Conservation (phyloP, 92 coral and sea anemone species). For the Paramuricea clavata region DNA sequence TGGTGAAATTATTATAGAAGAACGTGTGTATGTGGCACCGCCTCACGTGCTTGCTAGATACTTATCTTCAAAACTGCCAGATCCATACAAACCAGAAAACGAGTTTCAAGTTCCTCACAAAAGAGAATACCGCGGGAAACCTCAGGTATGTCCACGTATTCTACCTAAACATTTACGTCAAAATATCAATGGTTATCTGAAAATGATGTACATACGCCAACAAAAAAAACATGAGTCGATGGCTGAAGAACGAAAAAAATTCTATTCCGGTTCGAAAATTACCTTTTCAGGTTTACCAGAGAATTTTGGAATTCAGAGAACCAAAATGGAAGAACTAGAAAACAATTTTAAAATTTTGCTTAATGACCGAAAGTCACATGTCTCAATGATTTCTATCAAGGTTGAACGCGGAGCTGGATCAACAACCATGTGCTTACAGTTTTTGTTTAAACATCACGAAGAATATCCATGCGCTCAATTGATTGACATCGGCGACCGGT, state of each 20-base stretch:
- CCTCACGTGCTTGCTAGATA: slow-evolving; percentile 73
- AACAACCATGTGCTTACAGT: slow-evolving; percentile 42
- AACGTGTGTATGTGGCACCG: slow-evolving; percentile 70
- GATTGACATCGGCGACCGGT: slow-evolving; percentile 22
- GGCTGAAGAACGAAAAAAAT: slow-evolving; percentile 15
- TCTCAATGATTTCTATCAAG: slow-evolving; percentile 45
- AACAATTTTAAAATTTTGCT: slow-evolving; percentile 12
- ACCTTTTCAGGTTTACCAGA: slow-evolving; percentile 9
- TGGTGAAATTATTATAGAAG: slow-evolving; percentile 57
- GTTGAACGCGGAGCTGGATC: slow-evolving; percentile 55
- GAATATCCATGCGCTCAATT: slow-evolving; percentile 43
- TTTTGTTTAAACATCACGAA: slow-evolving; percentile 33
- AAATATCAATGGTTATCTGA: slow-evolving; percentile 38
- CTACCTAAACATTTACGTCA: slow-evolving; percentile 49
- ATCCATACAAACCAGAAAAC: slow-evolving; percentile 80
- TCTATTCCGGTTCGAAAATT: slow-evolving; percentile 50
- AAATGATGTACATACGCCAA: slow-evolving; percentile 43
- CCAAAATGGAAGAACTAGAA: slow-evolving; percentile 41
- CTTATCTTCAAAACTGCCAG: slow-evolving; percentile 66
- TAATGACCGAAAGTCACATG: slow-evolving; percentile 49
- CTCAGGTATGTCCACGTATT: slow-evolving; percentile 38
- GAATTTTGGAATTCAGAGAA: slow-evolving; percentile 30
- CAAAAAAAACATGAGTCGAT: not conserved
- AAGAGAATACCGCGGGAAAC: slow-evolving; percentile 31
- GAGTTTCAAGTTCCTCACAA: slow-evolving; percentile 74